Base-by-base conservation (phyloP, 2,888 invertebrate genomes). In the Eupithecia tripunctaria region DNA sequence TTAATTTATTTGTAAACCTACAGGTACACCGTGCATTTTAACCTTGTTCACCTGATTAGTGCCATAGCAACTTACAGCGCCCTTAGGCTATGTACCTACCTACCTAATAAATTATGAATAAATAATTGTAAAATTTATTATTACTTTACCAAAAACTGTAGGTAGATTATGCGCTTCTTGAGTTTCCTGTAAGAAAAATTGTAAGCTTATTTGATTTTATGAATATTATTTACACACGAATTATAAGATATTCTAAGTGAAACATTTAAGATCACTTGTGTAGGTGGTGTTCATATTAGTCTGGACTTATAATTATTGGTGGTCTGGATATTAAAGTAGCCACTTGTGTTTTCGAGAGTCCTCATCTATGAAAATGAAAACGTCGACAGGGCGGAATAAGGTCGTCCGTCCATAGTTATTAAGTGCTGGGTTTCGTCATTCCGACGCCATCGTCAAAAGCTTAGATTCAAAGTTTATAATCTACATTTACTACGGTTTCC, bases 341-440 rank as follows among this genome's bases (percentile, higher is more conserved):
- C 68, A 65, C 79, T 82, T 79, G 21, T 81, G 80, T 76, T 66
- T 68, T 67, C 60, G 79, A 78, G 70, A 79, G 81, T 82, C 81
- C 81, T 76, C 65, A 75, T 75, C 70, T 79, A 72, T 72, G 67
- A 70, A 64, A 71, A 73, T 68, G 71, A 71, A 78, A 74, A 77
- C 59, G 70, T 80, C 77, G 74, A 79, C 78, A 78, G 72, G 32
- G 62, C 36, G 62, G 56, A 75, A 76, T 80, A 71, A 71, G 74
- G 76, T 70, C 77, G 77, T 72, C 74, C 79, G 67, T 76, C 77
- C 75, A 79, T 79, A 79, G 79, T 82, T 83, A 85, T 82, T 84
- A 83, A 82, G 75, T 78, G 78, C 69, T 72, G 81, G 80, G 79
- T 76, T 72, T 70, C 72, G 76, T 80, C 80, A 79, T 80, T 79